Evolutionary conservation across 64 coral and sea anemone species (phyloP).

Genomic region (Montipora capricornis): DNA sequence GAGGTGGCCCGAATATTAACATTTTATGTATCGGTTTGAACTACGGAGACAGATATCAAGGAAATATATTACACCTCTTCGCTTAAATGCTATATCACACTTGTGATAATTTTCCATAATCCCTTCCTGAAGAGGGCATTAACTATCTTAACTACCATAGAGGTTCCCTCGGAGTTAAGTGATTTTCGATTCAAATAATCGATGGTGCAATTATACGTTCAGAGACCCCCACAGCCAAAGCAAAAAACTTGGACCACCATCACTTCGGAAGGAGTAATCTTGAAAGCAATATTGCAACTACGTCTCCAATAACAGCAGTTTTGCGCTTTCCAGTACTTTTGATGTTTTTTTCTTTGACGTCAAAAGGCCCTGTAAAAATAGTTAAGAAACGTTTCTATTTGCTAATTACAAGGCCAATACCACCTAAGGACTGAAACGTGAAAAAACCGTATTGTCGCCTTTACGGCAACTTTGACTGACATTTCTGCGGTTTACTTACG

Average conservation of each 20-base stretch:
- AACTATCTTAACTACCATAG: neutral
- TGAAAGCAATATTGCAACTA: neutral
- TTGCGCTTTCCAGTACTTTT: neutral
- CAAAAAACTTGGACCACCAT: neutral
- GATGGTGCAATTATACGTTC: too few relatives aligned
- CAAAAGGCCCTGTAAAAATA: neutral
- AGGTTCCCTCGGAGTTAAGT: neutral
- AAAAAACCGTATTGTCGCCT: neutral
- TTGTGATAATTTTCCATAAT: neutral
- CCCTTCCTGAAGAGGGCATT: neutral
- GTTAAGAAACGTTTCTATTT: neutral
- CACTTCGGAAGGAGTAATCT: too few relatives aligned
- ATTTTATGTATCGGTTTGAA: neutral
- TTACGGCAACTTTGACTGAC: neutral
- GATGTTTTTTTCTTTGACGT: neutral
- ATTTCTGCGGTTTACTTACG: neutral
- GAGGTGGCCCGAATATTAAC: neutral
- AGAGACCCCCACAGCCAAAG: neutral
- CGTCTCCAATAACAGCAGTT: too few relatives aligned
- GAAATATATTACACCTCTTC: neutral
- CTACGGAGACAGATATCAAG: neutral
- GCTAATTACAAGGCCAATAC: neutral
- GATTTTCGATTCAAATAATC: neutral
- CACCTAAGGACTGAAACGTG: neutral
- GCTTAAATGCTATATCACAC: neutral